These are phyloP conservation scores for Cassiopea xamachana DNA, from an alignment of 30 jellyfish, hydroid and myxozoan species.

Conservation along the genomic window DNA sequence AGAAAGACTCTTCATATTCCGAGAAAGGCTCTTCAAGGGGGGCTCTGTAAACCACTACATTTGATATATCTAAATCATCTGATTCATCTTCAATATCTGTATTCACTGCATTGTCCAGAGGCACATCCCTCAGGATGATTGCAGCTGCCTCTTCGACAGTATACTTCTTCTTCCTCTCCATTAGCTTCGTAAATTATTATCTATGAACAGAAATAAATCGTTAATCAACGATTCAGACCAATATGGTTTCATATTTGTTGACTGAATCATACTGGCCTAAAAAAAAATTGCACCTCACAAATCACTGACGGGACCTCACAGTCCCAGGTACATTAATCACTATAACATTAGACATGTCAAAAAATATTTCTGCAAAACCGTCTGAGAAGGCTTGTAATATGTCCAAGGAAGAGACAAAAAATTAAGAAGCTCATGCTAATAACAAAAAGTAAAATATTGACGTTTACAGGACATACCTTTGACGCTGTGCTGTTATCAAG, in stretches of 20 bases:
- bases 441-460: background rate
- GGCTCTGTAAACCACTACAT: background rate
- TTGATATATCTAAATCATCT: conserved; percentile 18
- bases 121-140: conserved; percentile 16
- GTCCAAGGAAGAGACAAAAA: background rate
- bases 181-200: background rate
- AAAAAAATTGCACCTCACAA: background rate
- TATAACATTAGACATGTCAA: background rate
- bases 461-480: background rate
- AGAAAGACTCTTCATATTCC: conserved; percentile 3
- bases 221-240: background rate
- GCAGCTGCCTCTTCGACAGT: background rate
- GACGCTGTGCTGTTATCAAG: background rate
- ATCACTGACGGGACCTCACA: background rate
- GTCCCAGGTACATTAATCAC: background rate
- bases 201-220: background rate
- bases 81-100: conserved; percentile 24
- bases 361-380: background rate
- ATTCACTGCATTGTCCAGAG: conserved; percentile 35
- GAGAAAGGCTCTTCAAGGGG: background rate
- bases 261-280: background rate
- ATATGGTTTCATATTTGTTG: too few species aligned
- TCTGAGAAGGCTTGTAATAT: background rate
- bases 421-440: background rate
- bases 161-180: background rate